Base-by-base conservation (phyloP, 2,888 invertebrate species). In the Oligia strigilis region DNA sequence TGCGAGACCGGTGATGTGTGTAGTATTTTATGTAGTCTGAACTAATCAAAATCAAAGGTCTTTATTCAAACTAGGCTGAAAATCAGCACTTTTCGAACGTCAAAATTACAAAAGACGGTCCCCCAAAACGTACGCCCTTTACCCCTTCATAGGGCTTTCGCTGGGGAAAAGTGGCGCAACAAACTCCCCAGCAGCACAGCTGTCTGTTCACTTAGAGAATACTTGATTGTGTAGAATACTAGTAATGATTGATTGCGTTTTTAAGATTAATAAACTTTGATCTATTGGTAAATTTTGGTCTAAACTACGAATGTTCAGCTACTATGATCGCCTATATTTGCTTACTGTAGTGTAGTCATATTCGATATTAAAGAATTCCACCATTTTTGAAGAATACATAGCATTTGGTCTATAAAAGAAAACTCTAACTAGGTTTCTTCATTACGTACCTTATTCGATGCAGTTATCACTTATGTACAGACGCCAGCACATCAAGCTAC, bases 1-100 rank as follows among this genome's bases (percentile, higher is more conserved):
- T 66, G 71, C 1, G 80, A 13, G 78, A 66, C 75, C 67, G 65
- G 69, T 60, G 80, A 36, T 75, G 78, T 69, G 60, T 23, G 40
- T 69, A 67, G 6, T 29, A 66, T 72, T 78, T 73, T n/a, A 67
- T 75, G 29, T 23, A 43, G 23, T 43, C 0, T 9, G 23, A 58
- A 9, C 9, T 23, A 58, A 58, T 55, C 46, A 46, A 11, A 46
- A 46, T 46, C 46, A 46, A 43, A 43, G 4, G 43, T 43, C 5
- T 8, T 43, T 8, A 43, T 43, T 40, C 40, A 4, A 46, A 46
- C 43, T 43, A 46, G 46, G 46, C 46, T 46, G 46, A 46, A 3
- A 11, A 46, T 46, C 46, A 46, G 46, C 46, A 46, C 11, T 46
- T 46, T 46, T 11, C 9, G 46, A 46, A 46, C 11, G 11, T 2